These are phyloP conservation scores for Cnemophilus loriae DNA, from an alignment of 2,113 vertebrate genomes.

Conservation along the genomic window DNA sequence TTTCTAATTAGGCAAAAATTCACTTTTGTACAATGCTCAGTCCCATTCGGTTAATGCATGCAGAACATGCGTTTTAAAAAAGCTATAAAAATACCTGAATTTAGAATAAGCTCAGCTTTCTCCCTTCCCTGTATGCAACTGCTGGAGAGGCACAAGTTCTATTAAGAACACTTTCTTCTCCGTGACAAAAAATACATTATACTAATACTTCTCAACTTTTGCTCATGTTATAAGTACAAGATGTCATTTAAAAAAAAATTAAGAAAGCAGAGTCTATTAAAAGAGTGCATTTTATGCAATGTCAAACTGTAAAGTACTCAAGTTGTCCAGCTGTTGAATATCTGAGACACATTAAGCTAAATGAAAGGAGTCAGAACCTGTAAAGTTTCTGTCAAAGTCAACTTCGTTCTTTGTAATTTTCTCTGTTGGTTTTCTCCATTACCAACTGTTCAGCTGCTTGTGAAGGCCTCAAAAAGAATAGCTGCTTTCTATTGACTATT, in stretches of 20 bases:
- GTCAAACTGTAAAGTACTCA: background rate
- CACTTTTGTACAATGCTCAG: background rate
- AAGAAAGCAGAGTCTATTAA: background rate
- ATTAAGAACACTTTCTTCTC: background rate
- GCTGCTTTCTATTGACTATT: background rate
- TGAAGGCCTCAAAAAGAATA: background rate
- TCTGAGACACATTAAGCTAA: background rate
- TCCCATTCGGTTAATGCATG: background rate
- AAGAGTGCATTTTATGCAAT: background rate
- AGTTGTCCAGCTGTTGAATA: background rate
- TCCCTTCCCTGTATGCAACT: background rate
- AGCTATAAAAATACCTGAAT: background rate
- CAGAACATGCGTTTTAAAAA: background rate
- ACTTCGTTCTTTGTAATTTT: slow-evolving; percentile 4
- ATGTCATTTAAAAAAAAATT: background rate
- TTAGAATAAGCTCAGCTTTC: background rate
- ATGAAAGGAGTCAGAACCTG: background rate
- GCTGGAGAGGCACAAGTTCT: background rate
- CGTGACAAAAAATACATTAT: background rate
- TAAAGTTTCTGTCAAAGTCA: background rate
- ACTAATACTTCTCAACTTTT: background rate
- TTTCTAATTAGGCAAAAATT: background rate
- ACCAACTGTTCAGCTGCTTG: background rate
- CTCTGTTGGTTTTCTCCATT: slow-evolving; percentile 26
- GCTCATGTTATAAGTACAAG: background rate